Base-by-base conservation (phyloP, 2,888 invertebrate species). In the Agrochola circellaris region DNA sequence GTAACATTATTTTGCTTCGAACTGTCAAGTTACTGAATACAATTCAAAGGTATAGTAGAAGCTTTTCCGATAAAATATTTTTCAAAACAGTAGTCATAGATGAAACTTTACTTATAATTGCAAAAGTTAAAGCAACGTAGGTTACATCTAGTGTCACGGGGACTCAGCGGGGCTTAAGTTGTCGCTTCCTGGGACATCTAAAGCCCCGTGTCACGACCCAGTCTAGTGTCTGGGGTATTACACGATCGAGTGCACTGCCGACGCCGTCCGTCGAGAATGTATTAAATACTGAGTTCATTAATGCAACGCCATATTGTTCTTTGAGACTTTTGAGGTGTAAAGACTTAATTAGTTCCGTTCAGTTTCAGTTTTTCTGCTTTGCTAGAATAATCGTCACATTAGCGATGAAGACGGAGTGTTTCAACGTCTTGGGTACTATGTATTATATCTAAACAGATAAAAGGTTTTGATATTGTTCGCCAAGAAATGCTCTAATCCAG, bases 181-280 rank as follows among this genome's bases (percentile, higher is more conserved):
- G 91, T 92, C 91, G 84, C 86, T 87, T 84, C 77, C 81, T 80
- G 78, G 84, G 88, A 92, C 91, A 88, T 83, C 79, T 88, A 88
- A 91, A 91, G 91, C 89, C 79, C 66, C 85, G 83, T 89, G 90
- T 88, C 90, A 88, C 82, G 84, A 87, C 86, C 84, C 81, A 81
- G 82, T 83, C 85, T 78, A 77, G 85, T 89, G 86, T 85, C 87
- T 81, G 67, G 87, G 85, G 87, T 86, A 86, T 89, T 87, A 89
- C 79, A 85, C 87, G 84, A 87, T 83, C 81, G 85, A 84, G 85
- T 83, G 84, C 81, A 78, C 79, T 73, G 73, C 68, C 34, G 79
- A 69, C 80, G 72, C 30, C 81, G 79, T 42, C 69, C 81, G 72
- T 72, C 67, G 75, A 78, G 76, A 80, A 80, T 83, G 85, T 84